Percentiles rank a stretch among this genome's conserved stretches.
Conservation (phyloP, 2,113 vertebrate species). For the Syrmaticus mikado region DNA sequence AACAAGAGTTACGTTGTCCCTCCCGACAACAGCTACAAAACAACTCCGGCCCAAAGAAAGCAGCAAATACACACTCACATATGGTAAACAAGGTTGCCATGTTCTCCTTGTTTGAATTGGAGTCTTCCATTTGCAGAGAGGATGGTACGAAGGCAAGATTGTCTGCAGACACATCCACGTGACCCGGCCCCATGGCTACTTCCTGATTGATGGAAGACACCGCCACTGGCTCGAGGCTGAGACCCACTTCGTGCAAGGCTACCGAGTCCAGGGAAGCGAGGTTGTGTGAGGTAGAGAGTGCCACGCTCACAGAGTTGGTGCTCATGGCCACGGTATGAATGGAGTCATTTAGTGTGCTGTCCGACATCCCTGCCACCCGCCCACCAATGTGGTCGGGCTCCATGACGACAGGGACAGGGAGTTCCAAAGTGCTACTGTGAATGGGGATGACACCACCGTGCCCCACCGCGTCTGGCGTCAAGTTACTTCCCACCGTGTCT, state of each 20-base stretch:
- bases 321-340: constrained; percentile 90
- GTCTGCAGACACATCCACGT: constrained; percentile 86
- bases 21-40: not conserved
- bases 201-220: constrained; percentile 94
- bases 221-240: constrained; percentile 91
- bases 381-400: constrained; percentile 88
- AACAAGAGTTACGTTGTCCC: not conserved
- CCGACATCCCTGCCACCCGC: constrained; percentile 79
- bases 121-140: constrained; percentile 92
- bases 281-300: constrained; percentile 90
- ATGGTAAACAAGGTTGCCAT: constrained; percentile 92
- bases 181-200: constrained; percentile 88
- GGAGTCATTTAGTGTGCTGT: constrained; percentile 85
- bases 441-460: constrained; percentile 89
- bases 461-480: constrained; percentile 85
- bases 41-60: not conserved
- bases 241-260: constrained; percentile 89
- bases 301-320: constrained; percentile 91
- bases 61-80: constrained; percentile 84
- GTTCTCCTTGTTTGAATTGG: constrained; percentile 94
- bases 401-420: constrained; percentile 95
- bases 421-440: constrained; percentile 89
- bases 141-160: constrained; percentile 93
- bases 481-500: constrained; percentile 76
- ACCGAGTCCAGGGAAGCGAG: constrained; percentile 89